Evolutionary conservation across 2,888 invertebrate genomes (phyloP).

Genomic region (Sarcophaga caerulescens): DNA sequence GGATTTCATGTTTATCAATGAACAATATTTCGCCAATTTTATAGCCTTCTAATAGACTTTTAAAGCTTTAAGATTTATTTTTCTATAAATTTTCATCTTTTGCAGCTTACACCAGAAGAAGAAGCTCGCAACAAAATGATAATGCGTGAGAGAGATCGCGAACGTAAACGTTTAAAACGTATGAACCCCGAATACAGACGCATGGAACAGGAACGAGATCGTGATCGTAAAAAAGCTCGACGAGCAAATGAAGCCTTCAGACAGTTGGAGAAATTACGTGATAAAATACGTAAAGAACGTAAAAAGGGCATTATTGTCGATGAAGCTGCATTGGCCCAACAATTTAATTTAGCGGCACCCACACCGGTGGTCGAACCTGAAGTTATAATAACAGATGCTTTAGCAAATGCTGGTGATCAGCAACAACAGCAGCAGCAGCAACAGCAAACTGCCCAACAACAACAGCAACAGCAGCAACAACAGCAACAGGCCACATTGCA

Average conservation of each 20-base stretch:
- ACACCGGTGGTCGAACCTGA: slow-evolving; percentile 76
- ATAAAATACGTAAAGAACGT: slow-evolving; percentile 79
- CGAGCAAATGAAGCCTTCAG: slow-evolving; percentile 78
- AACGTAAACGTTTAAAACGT: slow-evolving; percentile 78
- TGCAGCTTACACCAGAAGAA: slow-evolving; percentile 79
- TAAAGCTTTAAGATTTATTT: neutral
- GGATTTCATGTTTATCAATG: neutral
- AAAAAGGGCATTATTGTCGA: slow-evolving; percentile 77
- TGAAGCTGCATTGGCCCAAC: slow-evolving; percentile 75
- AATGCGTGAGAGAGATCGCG: slow-evolving; percentile 79
- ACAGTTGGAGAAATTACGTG: slow-evolving; percentile 78
- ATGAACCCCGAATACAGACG: slow-evolving; percentile 78
- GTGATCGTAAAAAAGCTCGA: slow-evolving; percentile 79
- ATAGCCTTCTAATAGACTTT: no score
- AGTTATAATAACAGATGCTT: slow-evolving; percentile 72
- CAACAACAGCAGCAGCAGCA: slow-evolving; percentile 66
- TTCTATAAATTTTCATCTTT: slow-evolving; percentile 43
- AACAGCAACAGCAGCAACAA: slow-evolving; percentile 69
- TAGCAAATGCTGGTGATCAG: slow-evolving; percentile 63
- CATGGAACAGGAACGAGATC: slow-evolving; percentile 79
- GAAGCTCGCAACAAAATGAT: slow-evolving; percentile 78
- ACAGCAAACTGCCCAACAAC: slow-evolving; percentile 60
- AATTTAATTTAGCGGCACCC: slow-evolving; percentile 76
- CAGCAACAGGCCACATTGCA: slow-evolving; percentile 67
- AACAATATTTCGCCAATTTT: no score